phyloP scores from a whole-genome alignment of 2,888 invertebrate species.

The Callyntrura guangdongensis region DNA sequence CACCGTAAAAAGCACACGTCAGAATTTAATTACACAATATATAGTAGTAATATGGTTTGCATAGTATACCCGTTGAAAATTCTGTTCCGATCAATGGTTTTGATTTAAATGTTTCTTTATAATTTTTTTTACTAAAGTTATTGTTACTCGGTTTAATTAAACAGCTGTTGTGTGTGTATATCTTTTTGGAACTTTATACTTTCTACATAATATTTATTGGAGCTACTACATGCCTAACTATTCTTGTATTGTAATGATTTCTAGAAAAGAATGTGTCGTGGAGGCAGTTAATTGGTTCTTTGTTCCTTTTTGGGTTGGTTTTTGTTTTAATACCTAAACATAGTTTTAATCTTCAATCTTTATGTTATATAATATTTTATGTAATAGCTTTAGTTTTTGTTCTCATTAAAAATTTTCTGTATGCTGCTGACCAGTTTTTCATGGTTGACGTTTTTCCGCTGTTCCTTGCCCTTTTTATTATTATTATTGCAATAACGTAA shows the following conservation, averaged over 20 bases:
- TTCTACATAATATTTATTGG: no score
- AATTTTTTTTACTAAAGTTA: constrained; percentile 10
- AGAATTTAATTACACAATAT: constrained; percentile 13
- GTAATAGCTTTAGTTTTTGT: neutral
- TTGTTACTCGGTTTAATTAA: neutral
- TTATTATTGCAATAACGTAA: neutral
- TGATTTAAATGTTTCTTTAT: neutral
- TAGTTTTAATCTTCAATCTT: neutral
- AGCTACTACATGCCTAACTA: neutral
- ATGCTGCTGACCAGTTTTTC: neutral
- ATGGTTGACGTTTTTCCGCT: neutral
- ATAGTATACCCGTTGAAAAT: constrained; percentile 58
- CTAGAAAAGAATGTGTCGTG: neutral
- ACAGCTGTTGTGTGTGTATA: neutral
- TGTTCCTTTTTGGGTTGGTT: neutral
- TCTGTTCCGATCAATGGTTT: neutral
- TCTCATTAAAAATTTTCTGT: neutral
- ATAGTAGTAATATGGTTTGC: constrained; percentile 10
- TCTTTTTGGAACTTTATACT: neutral
- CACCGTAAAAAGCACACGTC: constrained; percentile 49
- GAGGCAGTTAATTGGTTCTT: constrained; percentile 44
- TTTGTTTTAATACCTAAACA: neutral
- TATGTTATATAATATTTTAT: neutral
- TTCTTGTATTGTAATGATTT: neutral
- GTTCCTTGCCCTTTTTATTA: neutral